Conservation (phyloP, 2,113 vertebrate species). For the Benitochromis conjunctus region DNA sequence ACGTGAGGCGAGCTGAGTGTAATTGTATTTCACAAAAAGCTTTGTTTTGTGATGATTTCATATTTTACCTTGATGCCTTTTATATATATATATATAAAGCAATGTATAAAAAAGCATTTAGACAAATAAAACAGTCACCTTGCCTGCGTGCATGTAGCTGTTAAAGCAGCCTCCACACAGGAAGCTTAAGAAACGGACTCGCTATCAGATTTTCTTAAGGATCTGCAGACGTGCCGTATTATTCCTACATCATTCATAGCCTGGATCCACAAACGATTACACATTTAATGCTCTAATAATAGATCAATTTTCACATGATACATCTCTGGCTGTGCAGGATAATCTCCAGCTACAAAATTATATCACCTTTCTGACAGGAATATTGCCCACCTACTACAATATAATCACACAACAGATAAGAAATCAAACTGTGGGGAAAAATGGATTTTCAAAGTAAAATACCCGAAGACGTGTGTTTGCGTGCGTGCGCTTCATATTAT, state of each 20-base stretch:
- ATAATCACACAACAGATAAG: slow-evolving; percentile 59
- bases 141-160: background rate
- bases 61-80: no score
- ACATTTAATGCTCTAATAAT: slow-evolving; percentile 59
- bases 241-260: background rate
- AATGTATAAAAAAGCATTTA: background rate
- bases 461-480: background rate
- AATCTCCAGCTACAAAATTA: slow-evolving; percentile 61
- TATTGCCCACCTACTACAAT: slow-evolving; percentile 57
- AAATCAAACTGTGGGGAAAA: slow-evolving; percentile 50
- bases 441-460: slow-evolving; percentile 44
- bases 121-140: background rate
- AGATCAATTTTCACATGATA: slow-evolving; percentile 54
- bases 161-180: background rate
- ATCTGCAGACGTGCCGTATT: background rate
- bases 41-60: no score
- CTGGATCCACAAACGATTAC: slow-evolving; percentile 34
- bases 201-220: slow-evolving; percentile 8
- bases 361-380: slow-evolving; percentile 60
- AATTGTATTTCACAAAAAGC: background rate
- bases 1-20: background rate
- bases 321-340: slow-evolving; percentile 48
- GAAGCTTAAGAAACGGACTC: background rate
- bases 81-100: no score
- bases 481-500: background rate